These are phyloP conservation scores for Scopus umbretta DNA, from an alignment of 2,113 vertebrate genomes.

Conservation along the genomic window DNA sequence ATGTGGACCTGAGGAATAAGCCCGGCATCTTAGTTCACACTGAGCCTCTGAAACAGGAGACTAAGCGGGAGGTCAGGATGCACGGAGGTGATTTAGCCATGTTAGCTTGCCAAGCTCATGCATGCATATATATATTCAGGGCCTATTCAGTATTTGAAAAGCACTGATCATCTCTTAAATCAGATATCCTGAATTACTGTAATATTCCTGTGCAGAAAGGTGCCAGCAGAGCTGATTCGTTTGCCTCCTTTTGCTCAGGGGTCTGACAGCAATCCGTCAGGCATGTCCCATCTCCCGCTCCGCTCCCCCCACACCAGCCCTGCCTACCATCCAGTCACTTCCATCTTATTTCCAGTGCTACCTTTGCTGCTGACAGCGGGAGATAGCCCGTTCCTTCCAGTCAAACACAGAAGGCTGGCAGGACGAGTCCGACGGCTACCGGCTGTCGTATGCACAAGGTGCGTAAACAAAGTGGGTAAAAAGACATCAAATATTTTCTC, in stretches of 20 bases:
- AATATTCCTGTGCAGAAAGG: not conserved
- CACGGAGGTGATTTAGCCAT: not conserved
- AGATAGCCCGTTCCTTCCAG: not conserved
- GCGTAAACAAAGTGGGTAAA: not conserved
- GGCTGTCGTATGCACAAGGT: rapidly evolving
- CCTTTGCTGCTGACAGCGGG: not conserved
- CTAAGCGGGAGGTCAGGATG: not conserved
- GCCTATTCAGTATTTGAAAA: not conserved
- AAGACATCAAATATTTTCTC: not conserved
- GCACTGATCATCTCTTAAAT: not conserved
- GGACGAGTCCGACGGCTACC: not conserved
- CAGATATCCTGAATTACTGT: not conserved
- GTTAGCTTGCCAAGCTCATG: not conserved
- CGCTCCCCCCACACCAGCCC: not conserved
- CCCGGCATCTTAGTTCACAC: not conserved
- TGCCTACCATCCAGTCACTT: not conserved
- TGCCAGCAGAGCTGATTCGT: not conserved
- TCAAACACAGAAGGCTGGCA: not conserved
- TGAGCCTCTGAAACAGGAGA: not conserved
- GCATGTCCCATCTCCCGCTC: not conserved
- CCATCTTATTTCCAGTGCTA: not conserved
- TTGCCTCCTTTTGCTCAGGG: not conserved
- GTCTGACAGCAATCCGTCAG: not conserved
- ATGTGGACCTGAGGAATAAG: not conserved
- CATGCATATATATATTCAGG: not conserved